Conservation (phyloP, 2,888 invertebrate species). For the Parapristionchus giblindavisi region DNA sequence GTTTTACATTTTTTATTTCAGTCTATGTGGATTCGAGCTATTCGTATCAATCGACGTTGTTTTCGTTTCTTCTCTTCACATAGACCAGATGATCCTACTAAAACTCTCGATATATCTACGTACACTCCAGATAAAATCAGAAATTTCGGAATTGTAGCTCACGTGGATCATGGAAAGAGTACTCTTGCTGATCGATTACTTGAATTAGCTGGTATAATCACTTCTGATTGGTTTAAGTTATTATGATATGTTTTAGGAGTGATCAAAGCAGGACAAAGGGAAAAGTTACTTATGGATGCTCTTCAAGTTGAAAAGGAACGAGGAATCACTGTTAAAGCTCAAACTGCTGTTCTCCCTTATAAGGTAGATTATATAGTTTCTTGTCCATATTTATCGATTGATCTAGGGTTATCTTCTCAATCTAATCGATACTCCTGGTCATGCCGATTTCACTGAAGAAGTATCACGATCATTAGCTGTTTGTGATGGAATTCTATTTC, state of each 20-base stretch:
- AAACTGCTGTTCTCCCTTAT: conserved; percentile 85
- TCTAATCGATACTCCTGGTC: conserved; percentile 94
- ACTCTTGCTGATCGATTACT: conserved; percentile 93
- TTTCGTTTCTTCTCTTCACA: conserved; percentile 29
- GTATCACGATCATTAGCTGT: conserved; percentile 84
- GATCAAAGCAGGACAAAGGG: conserved; percentile 48
- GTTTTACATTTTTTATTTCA: no score
- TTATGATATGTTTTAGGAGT: conserved; percentile 36
- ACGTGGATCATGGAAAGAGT: conserved; percentile 98
- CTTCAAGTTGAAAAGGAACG: conserved; percentile 87
- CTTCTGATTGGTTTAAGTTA: conserved; percentile 40
- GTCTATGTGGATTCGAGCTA: no score
- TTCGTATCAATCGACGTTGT: no score
- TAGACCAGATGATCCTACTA: conserved; percentile 33
- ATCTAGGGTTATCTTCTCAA: conserved; percentile 76
- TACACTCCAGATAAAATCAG: conserved; percentile 75
- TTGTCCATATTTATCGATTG: conserved; percentile 11
- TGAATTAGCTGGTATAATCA: conserved; percentile 82
- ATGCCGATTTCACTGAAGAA: conserved; percentile 85
- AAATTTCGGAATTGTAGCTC: conserved; percentile 96
- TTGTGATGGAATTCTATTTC: conserved; percentile 90
- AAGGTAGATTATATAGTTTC: conserved; percentile 70
- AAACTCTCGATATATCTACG: conserved; percentile 28
- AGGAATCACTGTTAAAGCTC: conserved; percentile 98
- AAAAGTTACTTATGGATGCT: conserved; percentile 47